These are phyloP conservation scores for Tetramorium bicarinatum DNA, from an alignment of 2,888 invertebrate genomes.

Conservation along the genomic window DNA sequence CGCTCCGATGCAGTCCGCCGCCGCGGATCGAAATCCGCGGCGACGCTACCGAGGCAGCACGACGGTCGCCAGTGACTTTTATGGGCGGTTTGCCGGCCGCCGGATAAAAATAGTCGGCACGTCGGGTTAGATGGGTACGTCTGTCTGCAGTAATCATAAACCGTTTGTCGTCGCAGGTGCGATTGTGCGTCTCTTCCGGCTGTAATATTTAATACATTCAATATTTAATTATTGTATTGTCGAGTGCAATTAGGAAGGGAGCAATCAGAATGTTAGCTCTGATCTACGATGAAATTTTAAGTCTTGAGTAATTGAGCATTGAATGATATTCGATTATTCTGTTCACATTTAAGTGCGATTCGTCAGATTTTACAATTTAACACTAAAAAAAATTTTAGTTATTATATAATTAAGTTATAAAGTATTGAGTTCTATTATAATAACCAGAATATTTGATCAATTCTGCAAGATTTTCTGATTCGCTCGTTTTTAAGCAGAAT, in stretches of 20 bases:
- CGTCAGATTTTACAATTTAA: no score
- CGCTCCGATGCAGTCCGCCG: conserved; percentile 5
- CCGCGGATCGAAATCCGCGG: conserved; percentile 47
- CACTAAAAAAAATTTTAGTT: no score
- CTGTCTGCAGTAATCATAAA: conserved; percentile 6
- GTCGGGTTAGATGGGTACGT: background rate
- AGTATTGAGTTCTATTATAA: no score
- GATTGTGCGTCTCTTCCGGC: background rate
- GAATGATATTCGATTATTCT: no score
- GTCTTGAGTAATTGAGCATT: no score
- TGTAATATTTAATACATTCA: background rate
- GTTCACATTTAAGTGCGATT: no score
- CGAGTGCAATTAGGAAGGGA: background rate
- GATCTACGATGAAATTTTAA: no score
- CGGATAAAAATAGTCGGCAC: background rate
- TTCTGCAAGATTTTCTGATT: no score
- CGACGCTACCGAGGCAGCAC: conserved; percentile 6
- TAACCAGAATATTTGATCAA: no score
- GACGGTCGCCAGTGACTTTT: conserved; percentile 37
- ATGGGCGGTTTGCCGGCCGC: conserved; percentile 13
- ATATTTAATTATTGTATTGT: background rate
- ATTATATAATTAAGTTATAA: no score
- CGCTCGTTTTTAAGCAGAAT: no score
- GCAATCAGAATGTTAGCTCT: no score
- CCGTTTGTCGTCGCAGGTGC: background rate